A percentile compares a stretch with the other conserved stretches of the same genome.
Evolutionary conservation across 2,888 invertebrate species (phyloP).

Genomic region (Heliconius charithonia): DNA sequence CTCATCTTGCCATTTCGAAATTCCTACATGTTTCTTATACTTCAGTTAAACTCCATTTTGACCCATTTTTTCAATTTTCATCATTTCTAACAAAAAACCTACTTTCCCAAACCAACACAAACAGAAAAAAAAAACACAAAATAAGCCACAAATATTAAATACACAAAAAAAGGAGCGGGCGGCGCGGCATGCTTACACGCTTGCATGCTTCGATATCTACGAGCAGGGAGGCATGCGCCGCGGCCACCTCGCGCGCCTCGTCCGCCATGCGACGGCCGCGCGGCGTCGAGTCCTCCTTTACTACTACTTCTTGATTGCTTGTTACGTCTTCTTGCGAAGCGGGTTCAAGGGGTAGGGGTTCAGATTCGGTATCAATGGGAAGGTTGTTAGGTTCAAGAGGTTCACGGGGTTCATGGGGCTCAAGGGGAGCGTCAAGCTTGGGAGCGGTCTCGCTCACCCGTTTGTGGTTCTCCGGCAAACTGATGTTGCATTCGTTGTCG

Average conservation of each 20-base stretch:
- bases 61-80: not conserved
- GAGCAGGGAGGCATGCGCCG: conserved; percentile 81
- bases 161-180: conserved; percentile 63
- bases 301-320: conserved; percentile 72
- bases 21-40: too few species aligned
- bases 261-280: conserved; percentile 75
- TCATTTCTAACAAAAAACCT: not conserved
- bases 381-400: conserved; percentile 56
- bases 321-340: conserved; percentile 67
- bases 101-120: conserved; percentile 30
- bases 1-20: not conserved
- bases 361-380: conserved; percentile 32
- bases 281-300: conserved; percentile 77
- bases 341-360: conserved; percentile 55
- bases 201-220: conserved; percentile 86
- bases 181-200: conserved; percentile 87
- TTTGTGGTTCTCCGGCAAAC: conserved; percentile 98
- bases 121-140: conserved; percentile 54
- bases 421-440: conserved; percentile 68
- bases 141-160: conserved; percentile 53
- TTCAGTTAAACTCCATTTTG: too few species aligned
- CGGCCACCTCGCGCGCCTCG: conserved; percentile 79
- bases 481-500: conserved; percentile 99
- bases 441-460: conserved; percentile 92
- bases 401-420: conserved; percentile 49